Conservation (phyloP, 2,113 vertebrate species). For the Thermophis baileyi region DNA sequence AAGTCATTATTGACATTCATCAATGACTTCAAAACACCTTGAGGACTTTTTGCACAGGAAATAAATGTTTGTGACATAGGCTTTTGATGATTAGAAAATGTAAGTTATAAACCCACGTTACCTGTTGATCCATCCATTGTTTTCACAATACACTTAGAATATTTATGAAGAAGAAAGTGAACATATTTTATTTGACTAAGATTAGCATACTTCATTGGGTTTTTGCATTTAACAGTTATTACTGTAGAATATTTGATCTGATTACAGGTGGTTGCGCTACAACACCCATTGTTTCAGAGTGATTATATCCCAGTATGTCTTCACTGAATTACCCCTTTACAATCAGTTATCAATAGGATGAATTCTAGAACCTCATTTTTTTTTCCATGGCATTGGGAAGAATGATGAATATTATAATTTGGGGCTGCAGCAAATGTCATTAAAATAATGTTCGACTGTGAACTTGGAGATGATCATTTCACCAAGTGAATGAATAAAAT, state of each 20-base stretch:
- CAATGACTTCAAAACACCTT: background rate
- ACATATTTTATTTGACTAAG: background rate
- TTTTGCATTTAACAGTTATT: background rate
- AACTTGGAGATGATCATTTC: background rate
- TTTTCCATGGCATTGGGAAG: background rate
- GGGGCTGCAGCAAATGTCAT: background rate
- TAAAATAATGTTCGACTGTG: background rate
- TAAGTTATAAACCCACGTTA: background rate
- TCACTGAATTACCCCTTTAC: background rate
- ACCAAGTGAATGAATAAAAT: background rate
- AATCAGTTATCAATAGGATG: background rate
- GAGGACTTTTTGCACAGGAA: background rate
- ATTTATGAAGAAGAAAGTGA: background rate
- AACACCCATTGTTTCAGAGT: background rate
- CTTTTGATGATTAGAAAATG: background rate
- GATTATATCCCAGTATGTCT: background rate
- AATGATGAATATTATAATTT: background rate
- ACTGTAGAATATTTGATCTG: background rate
- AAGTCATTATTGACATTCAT: background rate
- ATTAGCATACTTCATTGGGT: background rate
- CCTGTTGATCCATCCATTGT: background rate
- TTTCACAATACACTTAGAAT: background rate
- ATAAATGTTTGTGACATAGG: background rate
- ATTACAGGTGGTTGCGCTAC: background rate
- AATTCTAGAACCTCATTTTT: background rate